Base-by-base conservation (phyloP, 2,888 invertebrate genomes). In the Acholoe squamosa region DNA sequence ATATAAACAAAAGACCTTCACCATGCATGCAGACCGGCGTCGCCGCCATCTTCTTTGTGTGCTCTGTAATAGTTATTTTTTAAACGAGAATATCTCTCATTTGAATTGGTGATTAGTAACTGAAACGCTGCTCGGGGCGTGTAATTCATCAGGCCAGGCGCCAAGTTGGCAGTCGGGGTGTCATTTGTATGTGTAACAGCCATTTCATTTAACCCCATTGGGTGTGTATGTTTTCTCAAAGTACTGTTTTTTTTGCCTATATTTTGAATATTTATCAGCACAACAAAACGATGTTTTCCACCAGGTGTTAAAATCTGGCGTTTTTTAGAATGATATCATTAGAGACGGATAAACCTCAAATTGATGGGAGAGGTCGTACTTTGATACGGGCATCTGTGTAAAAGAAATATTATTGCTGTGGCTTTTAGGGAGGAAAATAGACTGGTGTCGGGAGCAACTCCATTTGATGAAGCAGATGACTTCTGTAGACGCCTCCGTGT, bases 1-100 rank as follows among this genome's bases (percentile, higher is more conserved):
- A 71, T 71, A 71, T 71, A 71, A 71, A 71, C 71, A 71, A 71
- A 71, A 71, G 71, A 71, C 71, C 0, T 43, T 43, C 43, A 43
- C 43, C 43, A 43, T 43, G 10, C 43, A 43, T 3, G 10, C 43
- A 43, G 43, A 10, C n/a, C n/a, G n/a, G n/a, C n/a, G n/a, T n/a
- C 43, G 43, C 43, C 43, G 43, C 43, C 43, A 43, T 43, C 10
- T 10, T 43, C 43, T 43, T 43, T 43, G 43, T 43, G 43, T 43
- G 43, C 10, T 43, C 43, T 43, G 43, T 43, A 43, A 43, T 43
- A 43, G 43, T 43, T 43, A 43, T 43, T 43, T 43, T 43, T 43
- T 43, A 43, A 43, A 43, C 43, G 43, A 43, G 10, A 43, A 43
- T 43, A 43, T 3, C 43, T 43, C 43, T 3, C 43, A 43, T 43